These are phyloP conservation scores for Pipa parva DNA, from an alignment of 2,113 vertebrate species.

Conservation along the genomic window DNA sequence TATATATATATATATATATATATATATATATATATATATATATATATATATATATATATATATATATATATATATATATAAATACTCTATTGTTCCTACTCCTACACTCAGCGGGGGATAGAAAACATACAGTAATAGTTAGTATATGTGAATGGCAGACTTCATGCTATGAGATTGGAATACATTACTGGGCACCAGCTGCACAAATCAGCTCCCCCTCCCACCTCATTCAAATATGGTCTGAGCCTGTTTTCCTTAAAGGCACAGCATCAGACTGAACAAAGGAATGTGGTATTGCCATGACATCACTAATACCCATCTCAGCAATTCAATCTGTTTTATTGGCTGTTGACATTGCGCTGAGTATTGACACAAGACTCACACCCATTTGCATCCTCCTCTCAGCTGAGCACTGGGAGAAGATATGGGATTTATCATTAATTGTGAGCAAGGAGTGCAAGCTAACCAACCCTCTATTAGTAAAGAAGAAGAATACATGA, in stretches of 20 bases:
- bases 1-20: too few relatives aligned
- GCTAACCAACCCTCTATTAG: background rate
- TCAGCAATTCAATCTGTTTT: constrained; percentile 56
- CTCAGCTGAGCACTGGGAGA: background rate
- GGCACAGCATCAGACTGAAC: constrained; percentile 54
- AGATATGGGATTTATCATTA: constrained; percentile 22
- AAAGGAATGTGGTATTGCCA: constrained; percentile 55
- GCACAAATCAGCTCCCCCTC: constrained; percentile 2
- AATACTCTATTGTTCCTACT: too few relatives aligned
- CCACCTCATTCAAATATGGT: constrained; percentile 12
- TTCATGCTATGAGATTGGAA: background rate
- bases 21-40: too few relatives aligned
- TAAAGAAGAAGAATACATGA: background rate
- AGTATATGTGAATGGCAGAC: constrained; percentile 8
- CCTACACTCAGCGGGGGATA: background rate
- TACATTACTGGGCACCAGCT: constrained; percentile 13
- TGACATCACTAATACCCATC: constrained; percentile 55
- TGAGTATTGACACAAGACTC: constrained; percentile 18
- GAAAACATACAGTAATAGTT: background rate
- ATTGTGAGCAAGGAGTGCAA: background rate
- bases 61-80: too few relatives aligned
- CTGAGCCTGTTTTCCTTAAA: background rate
- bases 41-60: too few relatives aligned
- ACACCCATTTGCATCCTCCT: background rate
- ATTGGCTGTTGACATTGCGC: background rate